These are phyloP conservation scores for Palythoa grandiflora DNA, from an alignment of 92 coral and sea anemone genomes.

Conservation along the genomic window DNA sequence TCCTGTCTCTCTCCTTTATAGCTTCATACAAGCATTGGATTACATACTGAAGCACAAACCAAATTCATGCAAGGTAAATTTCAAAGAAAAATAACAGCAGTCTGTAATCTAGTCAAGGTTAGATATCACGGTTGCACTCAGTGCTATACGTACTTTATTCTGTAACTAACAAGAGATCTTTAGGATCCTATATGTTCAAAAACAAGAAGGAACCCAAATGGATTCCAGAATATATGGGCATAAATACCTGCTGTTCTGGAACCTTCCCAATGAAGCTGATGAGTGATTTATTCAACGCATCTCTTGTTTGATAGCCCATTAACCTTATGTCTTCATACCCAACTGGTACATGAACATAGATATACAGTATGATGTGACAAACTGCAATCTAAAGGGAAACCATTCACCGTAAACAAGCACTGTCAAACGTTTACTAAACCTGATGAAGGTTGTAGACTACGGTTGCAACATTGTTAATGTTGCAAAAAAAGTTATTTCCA, in stretches of 20 bases:
- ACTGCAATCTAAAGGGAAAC: conserved; percentile 40
- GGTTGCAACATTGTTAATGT: no score
- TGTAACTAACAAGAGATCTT: no score
- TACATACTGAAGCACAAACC: conserved; percentile 58
- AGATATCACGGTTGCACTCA: no score
- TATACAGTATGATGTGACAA: conserved; percentile 45
- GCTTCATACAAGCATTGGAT: conserved; percentile 73
- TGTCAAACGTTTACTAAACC: no score
- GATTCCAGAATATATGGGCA: background rate
- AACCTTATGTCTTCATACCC: conserved; percentile 48
- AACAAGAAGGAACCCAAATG: background rate
- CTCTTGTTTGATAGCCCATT: conserved; percentile 43
- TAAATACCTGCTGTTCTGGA: conserved; percentile 74
- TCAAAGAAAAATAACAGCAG: background rate
- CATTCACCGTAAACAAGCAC: background rate
- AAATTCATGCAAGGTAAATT: background rate
- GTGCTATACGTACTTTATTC: no score
- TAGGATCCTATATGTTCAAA: background rate
- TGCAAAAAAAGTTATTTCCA: no score
- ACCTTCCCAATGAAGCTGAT: conserved; percentile 59
- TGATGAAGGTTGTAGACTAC: no score
- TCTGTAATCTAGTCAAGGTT: no score
- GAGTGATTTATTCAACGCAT: conserved; percentile 63
- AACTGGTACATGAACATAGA: conserved; percentile 60
- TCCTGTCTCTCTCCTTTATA: conserved; percentile 40